Evolutionary conservation across 2,113 vertebrate species (phyloP), one percentile per base, ranked within the genome.

Genomic region (Syngnathus typhle): DNA sequence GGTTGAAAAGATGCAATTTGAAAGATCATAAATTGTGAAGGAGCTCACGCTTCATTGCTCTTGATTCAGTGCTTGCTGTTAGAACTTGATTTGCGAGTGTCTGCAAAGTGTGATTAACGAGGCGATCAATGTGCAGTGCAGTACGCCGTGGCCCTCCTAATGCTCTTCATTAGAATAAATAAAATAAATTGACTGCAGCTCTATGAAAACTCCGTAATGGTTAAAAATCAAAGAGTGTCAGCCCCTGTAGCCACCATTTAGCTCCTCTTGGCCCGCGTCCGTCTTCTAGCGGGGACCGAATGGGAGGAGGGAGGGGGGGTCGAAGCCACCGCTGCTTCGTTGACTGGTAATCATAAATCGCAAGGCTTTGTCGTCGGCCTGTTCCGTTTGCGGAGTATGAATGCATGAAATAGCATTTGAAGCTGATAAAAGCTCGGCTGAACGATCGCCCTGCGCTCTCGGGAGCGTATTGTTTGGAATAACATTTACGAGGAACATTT

Each of bases 21-120:
- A 99, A 96, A 99, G 96, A 99, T 98, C 96, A 99, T 99, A 99
- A 99, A 99, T 99, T 98, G 97, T 98, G 95, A 98, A 99, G 97
- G 96, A 96, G 95, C 95, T 95, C 92, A 96, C 93, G 97, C 95
- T 98, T 95, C 94, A 94, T 96, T 98, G 97, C 94, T 90, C 86
- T 94, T 98, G 97, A 98, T 99, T 98, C 97, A 98, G 94, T 93
- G 94, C 95, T 95, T 93, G 96, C 96, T 96, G 96, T 96, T 98
- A 94, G 97, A 91, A 95, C 94, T 95, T 99, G 97, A 99, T 99
- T 99, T 98, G 97, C 95, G 94, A 95, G 95, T 97, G 96, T 98
- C 96, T 96, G 96, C 95, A 94, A 96, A 96, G 95, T 98, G 97
- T 98, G 97, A 99, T 99, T 98, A 99, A 99, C 95, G 96, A 93